These are phyloP conservation scores for Pseudolaguvia tuberculata DNA, from an alignment of 2,113 vertebrate species.

Conservation along the genomic window DNA sequence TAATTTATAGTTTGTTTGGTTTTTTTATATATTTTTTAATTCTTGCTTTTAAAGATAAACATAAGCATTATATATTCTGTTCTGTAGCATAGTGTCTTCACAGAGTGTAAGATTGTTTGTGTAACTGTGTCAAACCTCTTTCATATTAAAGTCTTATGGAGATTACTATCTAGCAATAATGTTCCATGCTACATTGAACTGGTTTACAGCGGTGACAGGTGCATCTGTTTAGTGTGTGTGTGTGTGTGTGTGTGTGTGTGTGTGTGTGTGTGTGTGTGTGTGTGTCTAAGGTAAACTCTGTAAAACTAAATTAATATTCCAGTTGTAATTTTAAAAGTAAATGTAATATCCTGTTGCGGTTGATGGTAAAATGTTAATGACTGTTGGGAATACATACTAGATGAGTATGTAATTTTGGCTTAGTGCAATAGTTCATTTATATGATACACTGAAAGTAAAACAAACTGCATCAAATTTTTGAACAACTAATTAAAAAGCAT, in stretches of 20 bases:
- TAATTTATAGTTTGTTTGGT: too few species aligned
- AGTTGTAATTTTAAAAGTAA: constrained; percentile 10
- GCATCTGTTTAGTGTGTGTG: not conserved
- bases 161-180: constrained; percentile 21
- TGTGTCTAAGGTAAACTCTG: not conserved
- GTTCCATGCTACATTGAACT: constrained; percentile 7
- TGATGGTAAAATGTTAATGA: constrained; percentile 24
- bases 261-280: not conserved
- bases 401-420: not conserved
- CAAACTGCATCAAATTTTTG: not conserved
- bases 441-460: constrained; percentile 23
- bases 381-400: constrained; percentile 4
- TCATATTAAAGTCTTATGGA: constrained; percentile 27
- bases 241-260: too few species aligned
- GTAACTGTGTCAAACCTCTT: not conserved
- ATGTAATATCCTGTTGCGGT: constrained; percentile 43
- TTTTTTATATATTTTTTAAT: not conserved
- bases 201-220: constrained; percentile 8
- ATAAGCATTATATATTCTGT: constrained; percentile 26
- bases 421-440: constrained; percentile 4
- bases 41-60: not conserved
- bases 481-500: not conserved
- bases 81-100: not conserved
- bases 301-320: not conserved
- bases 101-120: constrained; percentile 1